These are phyloP conservation scores for Schizaphis graminum DNA, from an alignment of 2,888 invertebrate species.

Conservation along the genomic window DNA sequence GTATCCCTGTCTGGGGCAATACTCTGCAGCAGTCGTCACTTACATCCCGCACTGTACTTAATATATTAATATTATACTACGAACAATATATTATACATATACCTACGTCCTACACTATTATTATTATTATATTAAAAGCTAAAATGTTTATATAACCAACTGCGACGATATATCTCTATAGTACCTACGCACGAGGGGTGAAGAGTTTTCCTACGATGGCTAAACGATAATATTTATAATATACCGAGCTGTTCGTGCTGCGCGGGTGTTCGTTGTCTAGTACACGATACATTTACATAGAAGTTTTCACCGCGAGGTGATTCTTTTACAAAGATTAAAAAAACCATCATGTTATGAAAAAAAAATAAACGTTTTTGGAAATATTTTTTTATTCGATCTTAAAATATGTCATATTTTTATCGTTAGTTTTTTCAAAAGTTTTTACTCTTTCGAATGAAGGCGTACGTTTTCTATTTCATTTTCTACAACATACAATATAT, in stretches of 20 bases:
- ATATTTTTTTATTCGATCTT: background rate
- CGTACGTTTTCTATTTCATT: background rate
- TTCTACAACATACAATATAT: background rate
- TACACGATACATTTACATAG: background rate
- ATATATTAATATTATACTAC: background rate
- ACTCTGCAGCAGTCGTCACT: background rate
- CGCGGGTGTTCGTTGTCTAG: background rate
- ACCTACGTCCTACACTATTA: too few species aligned
- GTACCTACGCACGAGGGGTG: background rate
- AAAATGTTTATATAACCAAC: background rate
- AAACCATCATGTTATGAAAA: background rate
- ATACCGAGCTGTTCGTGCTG: background rate
- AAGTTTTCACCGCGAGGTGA: background rate
- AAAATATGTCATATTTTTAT: too few species aligned
- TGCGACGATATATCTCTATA: background rate
- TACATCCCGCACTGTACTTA: background rate
- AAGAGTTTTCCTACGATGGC: background rate
- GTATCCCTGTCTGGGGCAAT: constrained; percentile 46
- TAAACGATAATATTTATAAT: background rate
- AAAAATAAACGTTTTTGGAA: background rate
- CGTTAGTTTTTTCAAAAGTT: too few species aligned
- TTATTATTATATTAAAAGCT: background rate
- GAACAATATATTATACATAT: background rate
- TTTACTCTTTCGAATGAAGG: too few species aligned
- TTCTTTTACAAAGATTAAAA: background rate